A percentile compares a stretch with the other conserved stretches of the same genome.
These are phyloP conservation scores for Yponomeuta cagnagella DNA, from an alignment of 2,888 invertebrate genomes.

Conservation along the genomic window DNA sequence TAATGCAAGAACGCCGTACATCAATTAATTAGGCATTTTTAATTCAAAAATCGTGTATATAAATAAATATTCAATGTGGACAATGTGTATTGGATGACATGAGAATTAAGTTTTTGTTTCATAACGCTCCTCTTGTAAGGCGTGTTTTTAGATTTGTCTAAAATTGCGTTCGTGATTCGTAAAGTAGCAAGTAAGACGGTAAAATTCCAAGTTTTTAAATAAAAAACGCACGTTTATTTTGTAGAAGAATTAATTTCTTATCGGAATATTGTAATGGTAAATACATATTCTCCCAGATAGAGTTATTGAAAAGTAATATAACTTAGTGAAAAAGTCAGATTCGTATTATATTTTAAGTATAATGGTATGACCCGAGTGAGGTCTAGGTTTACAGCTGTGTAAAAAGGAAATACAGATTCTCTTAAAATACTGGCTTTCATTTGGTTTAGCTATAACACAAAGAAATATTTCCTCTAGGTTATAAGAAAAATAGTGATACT, in stretches of 20 bases:
- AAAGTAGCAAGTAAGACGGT: constrained; percentile 32
- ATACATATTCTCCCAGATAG: constrained; percentile 49
- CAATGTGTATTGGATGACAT: not conserved
- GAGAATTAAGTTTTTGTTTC: constrained; percentile 21
- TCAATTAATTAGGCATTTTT: constrained; percentile 17
- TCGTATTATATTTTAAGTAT: constrained; percentile 70
- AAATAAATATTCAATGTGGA: constrained; percentile 14
- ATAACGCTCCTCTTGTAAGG: constrained; percentile 32
- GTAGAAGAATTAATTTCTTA: constrained; percentile 29
- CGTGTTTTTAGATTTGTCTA: constrained; percentile 18
- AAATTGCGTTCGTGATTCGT: constrained; percentile 20
- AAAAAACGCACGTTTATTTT: constrained; percentile 48
- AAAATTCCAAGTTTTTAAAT: constrained; percentile 54
- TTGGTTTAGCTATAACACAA: constrained; percentile 1
- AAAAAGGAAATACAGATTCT: constrained; percentile 70
- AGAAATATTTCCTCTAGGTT: too few relatives aligned
- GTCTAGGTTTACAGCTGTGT: constrained; percentile 62
- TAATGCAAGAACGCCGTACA: constrained; percentile 6
- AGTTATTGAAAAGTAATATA: constrained; percentile 51
- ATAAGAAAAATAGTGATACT: too few relatives aligned
- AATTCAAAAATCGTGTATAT: constrained; percentile 12
- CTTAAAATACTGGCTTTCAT: constrained; percentile 39
- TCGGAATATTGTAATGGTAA: constrained; percentile 31
- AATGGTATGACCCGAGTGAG: constrained; percentile 51
- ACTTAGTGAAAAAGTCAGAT: constrained; percentile 64